These are phyloP conservation scores for Cheilosia pagana DNA, from an alignment of 2,888 invertebrate genomes.

Conservation along the genomic window DNA sequence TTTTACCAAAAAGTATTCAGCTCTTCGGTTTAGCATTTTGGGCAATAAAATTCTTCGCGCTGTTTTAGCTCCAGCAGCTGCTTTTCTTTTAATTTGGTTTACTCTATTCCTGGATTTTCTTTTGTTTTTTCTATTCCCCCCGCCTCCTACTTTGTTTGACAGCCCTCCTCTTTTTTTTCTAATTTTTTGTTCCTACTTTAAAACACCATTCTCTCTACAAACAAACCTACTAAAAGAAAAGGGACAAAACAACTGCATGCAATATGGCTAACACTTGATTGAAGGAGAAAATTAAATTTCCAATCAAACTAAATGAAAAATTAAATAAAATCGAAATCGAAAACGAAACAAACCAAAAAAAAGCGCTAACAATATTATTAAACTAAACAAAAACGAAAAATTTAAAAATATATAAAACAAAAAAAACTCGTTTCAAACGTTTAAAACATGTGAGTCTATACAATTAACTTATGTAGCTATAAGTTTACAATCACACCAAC, in stretches of 20 bases:
- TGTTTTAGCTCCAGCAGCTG: constrained; percentile 54
- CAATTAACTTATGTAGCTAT: constrained; percentile 69
- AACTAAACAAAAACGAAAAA: constrained; percentile 31
- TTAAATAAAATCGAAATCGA: constrained; percentile 24
- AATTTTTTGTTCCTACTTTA: neutral
- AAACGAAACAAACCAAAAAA: constrained; percentile 23
- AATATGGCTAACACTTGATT: constrained; percentile 61
- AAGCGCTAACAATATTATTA: constrained; percentile 11
- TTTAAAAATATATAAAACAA: constrained; percentile 33
- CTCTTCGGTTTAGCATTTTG: constrained; percentile 82
- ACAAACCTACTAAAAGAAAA: constrained; percentile 16
- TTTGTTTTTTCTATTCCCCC: constrained; percentile 5
- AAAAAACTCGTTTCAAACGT: constrained; percentile 53
- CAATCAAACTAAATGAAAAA: constrained; percentile 21
- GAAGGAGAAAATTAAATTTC: constrained; percentile 46
- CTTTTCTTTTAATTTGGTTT: constrained; percentile 11
- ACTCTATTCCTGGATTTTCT: neutral
- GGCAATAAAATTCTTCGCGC: constrained; percentile 75
- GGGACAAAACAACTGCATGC: constrained; percentile 57
- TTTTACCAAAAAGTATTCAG: constrained; percentile 81
- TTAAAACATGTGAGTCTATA: constrained; percentile 76
- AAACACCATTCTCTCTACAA: constrained; percentile 25
- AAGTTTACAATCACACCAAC: constrained; percentile 60
- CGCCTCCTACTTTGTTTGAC: constrained; percentile 2
- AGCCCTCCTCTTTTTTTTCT: constrained; percentile 2